Base-by-base conservation (phyloP, 2,113 vertebrate genomes). In the Triplophysa rosa region DNA sequence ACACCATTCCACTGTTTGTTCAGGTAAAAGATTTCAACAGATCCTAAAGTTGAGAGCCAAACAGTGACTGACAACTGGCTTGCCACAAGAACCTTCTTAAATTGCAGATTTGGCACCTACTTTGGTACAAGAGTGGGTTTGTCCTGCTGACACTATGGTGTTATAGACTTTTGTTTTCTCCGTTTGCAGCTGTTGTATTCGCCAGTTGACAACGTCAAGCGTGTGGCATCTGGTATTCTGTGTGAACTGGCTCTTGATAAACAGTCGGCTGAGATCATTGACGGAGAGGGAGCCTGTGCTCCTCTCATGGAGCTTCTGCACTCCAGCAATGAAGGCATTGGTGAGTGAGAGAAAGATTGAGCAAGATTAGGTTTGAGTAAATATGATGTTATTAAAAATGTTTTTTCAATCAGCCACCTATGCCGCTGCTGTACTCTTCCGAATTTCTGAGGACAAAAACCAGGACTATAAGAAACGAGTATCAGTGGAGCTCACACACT, bases 181-280 rank as follows among this genome's bases (percentile, higher is more conserved):
- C 14, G 67, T 9, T 72, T 77, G 13, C 86, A 99, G 97, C 89
- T 99, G 75, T 95, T 99, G 77, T 98, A 98, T 89, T 99, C 96
- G 66, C 95, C 96, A 42, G 95, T 97, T 59, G 97, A 99, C 85
- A 99, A 99, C n/a, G 95, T 99, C 87, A 98, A 98, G 84, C 94
- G 97, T 71, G 97, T 99, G 83, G 95, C 96, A 24, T 95, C 97
- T 0, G 97, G 97, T 24, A 94, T 94, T 8, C 94, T 99, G 16
- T 99, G 97, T 82, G 97, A 99, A 86, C 91, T 99, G 86, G 96
- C 97, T 56, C 93, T 97, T 90, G 96, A 99, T 90, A 99, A 98
- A 85, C 92, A 89, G 33, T 95, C 95, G 0, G 97, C 97, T 0
- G 93, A 95, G 69, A 77, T 89, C 11, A 97, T 99, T 0, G 97